Base-by-base conservation (phyloP, 2,888 invertebrate genomes). In the Patella ulyssiponensis region DNA sequence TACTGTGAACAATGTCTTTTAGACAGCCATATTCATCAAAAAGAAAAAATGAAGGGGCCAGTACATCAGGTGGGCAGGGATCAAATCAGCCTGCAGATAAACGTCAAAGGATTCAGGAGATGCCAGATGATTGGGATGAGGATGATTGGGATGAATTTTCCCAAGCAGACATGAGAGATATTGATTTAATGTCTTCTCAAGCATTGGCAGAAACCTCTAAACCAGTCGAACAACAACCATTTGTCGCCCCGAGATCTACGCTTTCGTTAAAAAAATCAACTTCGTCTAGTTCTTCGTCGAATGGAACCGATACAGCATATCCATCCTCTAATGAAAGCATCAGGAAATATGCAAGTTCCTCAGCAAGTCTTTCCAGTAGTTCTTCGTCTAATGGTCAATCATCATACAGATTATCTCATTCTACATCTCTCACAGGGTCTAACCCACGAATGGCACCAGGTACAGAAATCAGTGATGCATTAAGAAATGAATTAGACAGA, bases 61-160 rank as follows among this genome's bases (percentile, higher is more conserved):
- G 15, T 54, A 70, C 52, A 27, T 23, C 71, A 33, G 15, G 74
- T 14, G 74, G 56, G 20, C 56, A 44, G 54, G 70, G 56, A 14
- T 70, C 23, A 44, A 69, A 23, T 56, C 64, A 80, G 15, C 86
- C 85, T 20, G 81, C 86, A 51, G 64, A 80, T 23, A 87, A 88
- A 80, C 84, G 84, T 73, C 82, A 83, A 17, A 85, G 79, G 44
- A 81, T 82, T n/a, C 86, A 83, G 9, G 81, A 82, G 11, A 73
- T 64, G 12, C 9, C 74, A 11, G 83, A 79, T 27, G 86, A 85
- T 75, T 83, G 84, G 83, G 86, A 86, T 79, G 86, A 85, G 58
- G 80, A 77, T 69, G 75, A 83, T 44, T 83, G 82, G 27, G 80
- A 85, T 17, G 20, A 23, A 23, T 64, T 64, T 23, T 86, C 86